Evolutionary conservation across 2,113 vertebrate genomes (phyloP), one percentile per base, ranked within the genome.

Genomic region (Coreoperca whiteheadi): DNA sequence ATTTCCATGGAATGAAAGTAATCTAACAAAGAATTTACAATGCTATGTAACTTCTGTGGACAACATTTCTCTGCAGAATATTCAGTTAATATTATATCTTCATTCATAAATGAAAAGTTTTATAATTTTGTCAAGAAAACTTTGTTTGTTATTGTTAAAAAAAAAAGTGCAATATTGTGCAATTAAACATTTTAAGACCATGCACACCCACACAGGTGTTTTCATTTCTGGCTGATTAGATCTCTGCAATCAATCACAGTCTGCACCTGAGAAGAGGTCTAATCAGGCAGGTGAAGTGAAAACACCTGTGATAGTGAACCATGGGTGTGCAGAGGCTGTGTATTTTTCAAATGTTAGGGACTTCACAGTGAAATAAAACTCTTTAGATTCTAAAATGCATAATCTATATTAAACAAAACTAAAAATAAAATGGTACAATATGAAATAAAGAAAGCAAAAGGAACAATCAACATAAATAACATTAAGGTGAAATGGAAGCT

Each of bases 301-400:
- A 81, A 67, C 8, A 73, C 39, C 28, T 69, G 76, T 50, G 25
- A 43, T n/a, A 25, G 12, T 20, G 64, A 34, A 54, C 6, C 18
- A 20, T 32, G 1, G 0, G 9, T 15, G 8, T 63, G 46, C 0
- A 28, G 0, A 73, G 32, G 12, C 9, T 12, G 12, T 21, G 15
- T 20, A 11, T 32, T 60, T 30, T 65, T 32, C 25, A 43, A 34
- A 67, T 43, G 8, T 6, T 10, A 46, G 8, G 2, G 20, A 72
- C 25, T 61, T 80, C n/a, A 63, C n/a, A 80, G 69, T 30, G 4
- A 69, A 41, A 4, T 32, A 0, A 34, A 32, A 77, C 3, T 2
- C 25, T 63, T 70, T 18, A 53, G 67, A 61, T 16, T 16, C 0
- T 28, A 68, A 74, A 46, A 68, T 21, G 8, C 23, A 34, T 23